A percentile compares a stretch with the other conserved stretches of the same genome.
Conservation (phyloP, 1,140 invertebrate species). For the Sarcophaga peregrina region DNA sequence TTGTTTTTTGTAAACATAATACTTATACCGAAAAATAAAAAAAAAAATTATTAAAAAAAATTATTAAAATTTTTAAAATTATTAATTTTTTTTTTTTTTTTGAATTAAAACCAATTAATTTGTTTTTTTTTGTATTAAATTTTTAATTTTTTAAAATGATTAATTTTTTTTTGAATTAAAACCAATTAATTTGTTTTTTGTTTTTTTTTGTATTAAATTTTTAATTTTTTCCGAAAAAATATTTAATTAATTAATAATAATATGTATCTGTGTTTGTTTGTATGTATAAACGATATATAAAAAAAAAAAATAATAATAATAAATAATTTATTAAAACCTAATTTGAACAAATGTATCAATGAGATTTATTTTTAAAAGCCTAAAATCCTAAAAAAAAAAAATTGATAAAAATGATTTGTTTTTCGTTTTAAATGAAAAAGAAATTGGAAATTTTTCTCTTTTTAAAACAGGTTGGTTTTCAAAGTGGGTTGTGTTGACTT, state of each 20-base stretch:
- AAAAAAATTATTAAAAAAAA: not conserved
- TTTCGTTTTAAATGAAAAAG: no score
- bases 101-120: not conserved
- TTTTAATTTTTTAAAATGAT: not conserved
- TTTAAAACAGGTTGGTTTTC: constrained; percentile 31
- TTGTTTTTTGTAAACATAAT: constrained; percentile 32
- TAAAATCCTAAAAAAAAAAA: constrained; percentile 18
- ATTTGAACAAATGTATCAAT: constrained; percentile 37
- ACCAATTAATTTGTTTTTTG: not conserved
- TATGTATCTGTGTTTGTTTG: not conserved
- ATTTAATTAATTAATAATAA: constrained; percentile 23
- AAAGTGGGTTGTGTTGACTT: constrained; percentile 30
- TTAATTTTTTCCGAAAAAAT: not conserved
- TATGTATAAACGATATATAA: not conserved
- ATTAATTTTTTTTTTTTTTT: not conserved
- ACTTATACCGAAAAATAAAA: constrained; percentile 31
- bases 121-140: not conserved
- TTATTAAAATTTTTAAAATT: not conserved
- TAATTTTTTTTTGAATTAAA: not conserved
- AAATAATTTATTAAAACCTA: constrained; percentile 39
- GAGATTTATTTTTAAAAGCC: constrained; percentile 17
- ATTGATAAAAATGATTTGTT: not conserved
- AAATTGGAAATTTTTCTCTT: not conserved
- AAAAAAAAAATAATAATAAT: no score
- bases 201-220: not conserved